A percentile compares a stretch with the other conserved stretches of the same genome.
Evolutionary conservation across 1,140 invertebrate genomes (phyloP).

Genomic region (Drosophila eugracilis): DNA sequence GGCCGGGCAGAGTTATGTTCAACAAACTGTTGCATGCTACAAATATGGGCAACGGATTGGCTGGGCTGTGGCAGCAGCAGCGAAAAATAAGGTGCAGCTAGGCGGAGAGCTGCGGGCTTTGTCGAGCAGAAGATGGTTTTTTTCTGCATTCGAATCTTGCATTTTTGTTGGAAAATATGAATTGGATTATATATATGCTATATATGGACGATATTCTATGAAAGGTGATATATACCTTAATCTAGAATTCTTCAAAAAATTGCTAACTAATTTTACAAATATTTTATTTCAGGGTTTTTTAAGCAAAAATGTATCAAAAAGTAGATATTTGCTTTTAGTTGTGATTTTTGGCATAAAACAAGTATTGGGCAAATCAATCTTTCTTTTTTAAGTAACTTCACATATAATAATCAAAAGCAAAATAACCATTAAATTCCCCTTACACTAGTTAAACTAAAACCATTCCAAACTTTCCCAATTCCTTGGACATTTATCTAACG

Average conservation of each 20-base stretch:
- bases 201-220: too few species aligned
- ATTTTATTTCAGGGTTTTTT: too few species aligned
- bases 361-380: too few species aligned
- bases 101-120: constrained; percentile 27
- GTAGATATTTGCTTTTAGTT: too few species aligned
- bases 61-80: constrained; percentile 7
- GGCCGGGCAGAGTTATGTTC: constrained; percentile 47
- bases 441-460: neutral
- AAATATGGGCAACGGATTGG: constrained; percentile 38
- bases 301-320: too few species aligned
- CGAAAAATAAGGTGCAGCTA: constrained; percentile 41
- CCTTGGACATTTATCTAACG: neutral
- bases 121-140: constrained; percentile 28
- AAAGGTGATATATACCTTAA: too few species aligned
- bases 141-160: constrained; percentile 6
- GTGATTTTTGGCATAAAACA: too few species aligned
- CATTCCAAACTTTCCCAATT: neutral
- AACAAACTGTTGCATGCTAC: constrained; percentile 51
- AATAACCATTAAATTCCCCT: neutral
- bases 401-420: too few species aligned
- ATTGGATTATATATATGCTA: too few species aligned
- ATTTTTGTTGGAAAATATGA: neutral
- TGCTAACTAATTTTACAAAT: too few species aligned
- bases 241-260: too few species aligned
- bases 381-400: too few species aligned